Conservation (phyloP, 2,113 vertebrate species). For the Scytalopus superciliaris region DNA sequence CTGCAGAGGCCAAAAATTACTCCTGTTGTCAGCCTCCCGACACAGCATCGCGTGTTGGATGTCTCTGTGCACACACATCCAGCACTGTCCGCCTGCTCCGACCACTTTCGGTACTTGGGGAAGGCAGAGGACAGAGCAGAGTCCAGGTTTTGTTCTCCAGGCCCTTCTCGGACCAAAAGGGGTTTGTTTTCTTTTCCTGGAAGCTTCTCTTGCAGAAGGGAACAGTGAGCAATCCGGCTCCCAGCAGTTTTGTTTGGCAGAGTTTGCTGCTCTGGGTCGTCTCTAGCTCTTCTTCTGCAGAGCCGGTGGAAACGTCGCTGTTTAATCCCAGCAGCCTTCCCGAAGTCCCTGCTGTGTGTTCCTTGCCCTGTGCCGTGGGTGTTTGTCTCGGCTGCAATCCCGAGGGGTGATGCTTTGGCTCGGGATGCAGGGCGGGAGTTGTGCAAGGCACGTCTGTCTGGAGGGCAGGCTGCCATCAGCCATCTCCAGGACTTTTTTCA, state of each 20-base stretch:
- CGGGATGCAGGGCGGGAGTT: background rate
- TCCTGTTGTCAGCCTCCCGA: background rate
- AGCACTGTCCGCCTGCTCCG: background rate
- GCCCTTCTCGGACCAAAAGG: background rate
- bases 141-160: background rate
- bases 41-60: background rate
- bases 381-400: background rate
- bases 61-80: background rate
- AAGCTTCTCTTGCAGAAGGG: background rate
- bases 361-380: background rate
- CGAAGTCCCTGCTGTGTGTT: background rate
- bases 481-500: background rate
- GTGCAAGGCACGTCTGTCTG: constrained; percentile 22
- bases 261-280: background rate
- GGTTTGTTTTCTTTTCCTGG: constrained; percentile 1
- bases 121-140: background rate
- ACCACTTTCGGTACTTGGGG: background rate
- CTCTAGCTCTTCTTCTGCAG: constrained; percentile 1
- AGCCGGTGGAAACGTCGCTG: accelerated
- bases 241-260: constrained; percentile 19
- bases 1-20: background rate
- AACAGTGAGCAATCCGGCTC: background rate
- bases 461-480: constrained; percentile 13
- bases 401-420: background rate
- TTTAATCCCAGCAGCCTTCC: background rate